Evolutionary conservation across 2,888 invertebrate genomes (phyloP).

Genomic region (Cheilosia scutellata): DNA sequence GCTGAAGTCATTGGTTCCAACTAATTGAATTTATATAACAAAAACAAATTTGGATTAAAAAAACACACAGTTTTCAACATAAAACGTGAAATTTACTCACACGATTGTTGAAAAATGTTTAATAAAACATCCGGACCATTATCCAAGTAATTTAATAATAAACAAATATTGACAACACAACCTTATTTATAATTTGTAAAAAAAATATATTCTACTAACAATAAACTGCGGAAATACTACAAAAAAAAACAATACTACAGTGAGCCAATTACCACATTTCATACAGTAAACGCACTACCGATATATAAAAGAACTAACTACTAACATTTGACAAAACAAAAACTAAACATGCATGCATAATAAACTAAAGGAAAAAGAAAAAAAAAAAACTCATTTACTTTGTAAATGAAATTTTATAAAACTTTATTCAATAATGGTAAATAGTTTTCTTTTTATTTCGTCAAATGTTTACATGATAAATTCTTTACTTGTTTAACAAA

Average conservation of each 20-base stretch:
- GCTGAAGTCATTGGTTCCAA: too few relatives aligned
- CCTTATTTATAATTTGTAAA: conserved; percentile 15
- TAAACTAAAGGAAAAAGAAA: conserved; percentile 16
- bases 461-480: conserved; percentile 70
- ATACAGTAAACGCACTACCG: conserved; percentile 59
- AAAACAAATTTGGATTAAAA: too few relatives aligned
- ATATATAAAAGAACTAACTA: conserved; percentile 7
- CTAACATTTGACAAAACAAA: conserved; percentile 74
- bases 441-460: conserved; percentile 61
- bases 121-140: conserved; percentile 49
- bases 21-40: too few relatives aligned
- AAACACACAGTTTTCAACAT: too few relatives aligned
- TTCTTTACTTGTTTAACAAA: conserved; percentile 41
- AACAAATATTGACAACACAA: conserved; percentile 21
- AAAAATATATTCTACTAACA: conserved; percentile 20
- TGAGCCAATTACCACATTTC: conserved; percentile 77
- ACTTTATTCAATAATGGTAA: conserved; percentile 35
- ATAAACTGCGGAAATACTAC: conserved; percentile 5
- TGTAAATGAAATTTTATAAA: conserved; percentile 14
- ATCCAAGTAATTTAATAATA: conserved; percentile 30
- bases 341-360: conserved; percentile 43
- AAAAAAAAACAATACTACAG: conserved; percentile 42
- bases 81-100: background rate
- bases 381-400: conserved; percentile 34
- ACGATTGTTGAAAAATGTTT: conserved; percentile 7